Percentiles rank a stretch among this genome's conserved stretches.
These are phyloP conservation scores for Zaprionus ornatus DNA, from an alignment of 1,140 invertebrate genomes.

Conservation along the genomic window DNA sequence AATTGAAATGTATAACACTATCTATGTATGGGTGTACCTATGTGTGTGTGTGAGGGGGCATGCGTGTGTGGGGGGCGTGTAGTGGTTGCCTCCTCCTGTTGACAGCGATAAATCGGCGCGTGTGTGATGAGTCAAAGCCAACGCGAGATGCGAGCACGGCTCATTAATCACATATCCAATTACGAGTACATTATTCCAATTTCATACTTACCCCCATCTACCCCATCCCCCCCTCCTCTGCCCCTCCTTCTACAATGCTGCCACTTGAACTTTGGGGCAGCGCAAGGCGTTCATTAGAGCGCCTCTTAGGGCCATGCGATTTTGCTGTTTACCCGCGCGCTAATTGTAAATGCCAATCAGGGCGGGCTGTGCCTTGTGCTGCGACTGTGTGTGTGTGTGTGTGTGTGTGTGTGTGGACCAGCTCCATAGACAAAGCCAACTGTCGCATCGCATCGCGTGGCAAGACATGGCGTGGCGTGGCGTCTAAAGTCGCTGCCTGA, in stretches of 20 bases:
- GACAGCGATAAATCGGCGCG: slow-evolving; percentile 74
- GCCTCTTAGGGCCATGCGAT: slow-evolving; percentile 46
- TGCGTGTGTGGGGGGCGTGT: slow-evolving; percentile 26
- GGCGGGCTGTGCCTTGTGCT: slow-evolving; percentile 48
- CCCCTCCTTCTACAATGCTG: background rate
- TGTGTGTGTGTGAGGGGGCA: slow-evolving; percentile 17
- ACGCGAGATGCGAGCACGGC: slow-evolving; percentile 60
- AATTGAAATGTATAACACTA: slow-evolving; percentile 25
- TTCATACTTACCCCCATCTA: slow-evolving; percentile 30
- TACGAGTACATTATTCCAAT: slow-evolving; percentile 78
- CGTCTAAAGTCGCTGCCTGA: slow-evolving; percentile 60
- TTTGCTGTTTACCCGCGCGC: slow-evolving; percentile 72
- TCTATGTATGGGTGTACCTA: background rate
- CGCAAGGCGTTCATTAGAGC: slow-evolving; percentile 40
- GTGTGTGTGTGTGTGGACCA: background rate
- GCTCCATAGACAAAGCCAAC: slow-evolving; percentile 47
- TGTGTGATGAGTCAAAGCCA: slow-evolving; percentile 76
- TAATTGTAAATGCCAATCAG: slow-evolving; percentile 83
- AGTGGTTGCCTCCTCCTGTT: slow-evolving; percentile 52
- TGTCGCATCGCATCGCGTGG: slow-evolving; percentile 19
- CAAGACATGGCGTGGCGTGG: slow-evolving; percentile 4
- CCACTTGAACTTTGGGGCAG: background rate
- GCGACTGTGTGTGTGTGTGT: background rate
- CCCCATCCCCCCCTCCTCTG: background rate
- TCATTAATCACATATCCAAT: slow-evolving; percentile 78